A percentile compares a stretch with the other conserved stretches of the same genome.
phyloP scores from a whole-genome alignment of 2,113 vertebrate species.

The Diadophis punctatus region DNA sequence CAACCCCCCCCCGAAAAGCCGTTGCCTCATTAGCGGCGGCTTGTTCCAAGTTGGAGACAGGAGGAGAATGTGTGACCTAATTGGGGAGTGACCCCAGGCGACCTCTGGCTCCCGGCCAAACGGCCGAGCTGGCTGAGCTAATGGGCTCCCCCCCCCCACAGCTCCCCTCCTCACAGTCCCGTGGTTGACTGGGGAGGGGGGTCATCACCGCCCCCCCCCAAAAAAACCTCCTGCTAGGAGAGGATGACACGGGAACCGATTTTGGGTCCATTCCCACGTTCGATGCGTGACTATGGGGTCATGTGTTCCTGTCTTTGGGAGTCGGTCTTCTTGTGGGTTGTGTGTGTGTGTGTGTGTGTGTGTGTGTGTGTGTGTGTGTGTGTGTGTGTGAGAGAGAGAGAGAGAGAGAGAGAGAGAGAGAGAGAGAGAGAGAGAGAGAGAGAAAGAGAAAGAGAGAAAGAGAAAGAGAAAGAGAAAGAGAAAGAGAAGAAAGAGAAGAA shows the following conservation, averaged over 20 bases:
- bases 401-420: too few relatives aligned
- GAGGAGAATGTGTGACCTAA: conserved; percentile 26
- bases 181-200: background rate
- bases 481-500: too few relatives aligned
- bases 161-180: background rate
- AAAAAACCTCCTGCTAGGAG: background rate
- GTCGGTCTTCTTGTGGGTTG: too few relatives aligned
- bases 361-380: background rate
- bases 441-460: too few relatives aligned
- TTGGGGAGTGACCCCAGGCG: conserved; percentile 22
- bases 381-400: too few relatives aligned
- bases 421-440: too few relatives aligned
- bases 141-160: background rate
- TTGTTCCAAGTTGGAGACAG: background rate
- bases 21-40: background rate
- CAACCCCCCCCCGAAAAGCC: background rate
- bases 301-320: too few relatives aligned
- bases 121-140: background rate
- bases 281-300: too few relatives aligned
- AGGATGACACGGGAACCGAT: background rate
- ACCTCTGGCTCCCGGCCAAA: conserved; percentile 1
- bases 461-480: too few relatives aligned
- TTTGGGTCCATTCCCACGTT: background rate
- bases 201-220: too few relatives aligned
- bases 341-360: background rate